Evolutionary conservation across 2,888 invertebrate species (phyloP).

Genomic region (Andrena hattorfiana): DNA sequence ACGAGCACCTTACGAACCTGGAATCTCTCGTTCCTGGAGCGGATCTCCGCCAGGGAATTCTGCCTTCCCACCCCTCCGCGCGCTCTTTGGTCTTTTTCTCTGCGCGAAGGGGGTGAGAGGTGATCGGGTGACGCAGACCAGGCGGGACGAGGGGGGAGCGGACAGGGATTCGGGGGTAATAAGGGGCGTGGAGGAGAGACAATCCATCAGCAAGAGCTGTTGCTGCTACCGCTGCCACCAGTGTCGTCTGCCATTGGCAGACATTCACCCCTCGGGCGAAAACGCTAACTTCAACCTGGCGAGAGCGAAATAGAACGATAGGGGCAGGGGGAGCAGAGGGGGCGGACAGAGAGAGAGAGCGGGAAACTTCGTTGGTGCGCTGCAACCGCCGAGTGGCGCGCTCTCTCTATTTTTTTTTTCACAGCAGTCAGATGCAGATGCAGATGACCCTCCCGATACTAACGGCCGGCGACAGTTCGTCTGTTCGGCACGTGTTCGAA

Average conservation of each 20-base stretch:
- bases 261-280: slow-evolving; percentile 71
- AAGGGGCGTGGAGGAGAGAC: slow-evolving; percentile 71
- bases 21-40: not conserved
- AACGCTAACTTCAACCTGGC: slow-evolving; percentile 67
- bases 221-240: slow-evolving; percentile 68
- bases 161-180: slow-evolving; percentile 71
- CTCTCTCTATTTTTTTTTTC: slow-evolving; percentile 49
- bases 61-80: not conserved
- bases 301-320: slow-evolving; percentile 24
- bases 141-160: slow-evolving; percentile 39
- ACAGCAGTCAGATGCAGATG: slow-evolving; percentile 71
- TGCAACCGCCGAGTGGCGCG: slow-evolving; percentile 37
- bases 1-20: slow-evolving; percentile 10
- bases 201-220: slow-evolving; percentile 79
- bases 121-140: slow-evolving; percentile 37
- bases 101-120: slow-evolving; percentile 10
- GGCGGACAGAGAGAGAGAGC: not conserved
- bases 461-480: slow-evolving; percentile 42
- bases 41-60: slow-evolving; percentile 21
- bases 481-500: slow-evolving; percentile 56
- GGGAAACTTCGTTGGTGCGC: slow-evolving; percentile 56
- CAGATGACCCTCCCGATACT: slow-evolving; percentile 52
- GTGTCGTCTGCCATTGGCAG: slow-evolving; percentile 80
- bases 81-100: slow-evolving; percentile 18
- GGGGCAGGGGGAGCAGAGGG: not conserved